Evolutionary conservation across 2,888 invertebrate genomes (phyloP).

Genomic region (Stenolophus ochropezus): DNA sequence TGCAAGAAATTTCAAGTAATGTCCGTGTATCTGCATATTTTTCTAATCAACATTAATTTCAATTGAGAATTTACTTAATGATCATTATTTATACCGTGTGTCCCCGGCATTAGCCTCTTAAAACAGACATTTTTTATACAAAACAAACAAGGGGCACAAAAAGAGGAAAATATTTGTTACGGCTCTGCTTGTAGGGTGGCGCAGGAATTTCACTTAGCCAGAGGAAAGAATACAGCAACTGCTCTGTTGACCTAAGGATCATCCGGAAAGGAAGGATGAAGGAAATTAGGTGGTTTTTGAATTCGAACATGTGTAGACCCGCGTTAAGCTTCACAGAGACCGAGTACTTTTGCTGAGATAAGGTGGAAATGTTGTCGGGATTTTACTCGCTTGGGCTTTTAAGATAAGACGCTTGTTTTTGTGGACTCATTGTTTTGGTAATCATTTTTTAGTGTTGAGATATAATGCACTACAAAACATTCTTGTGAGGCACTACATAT

Average conservation of each 20-base stretch:
- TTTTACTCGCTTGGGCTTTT: not conserved
- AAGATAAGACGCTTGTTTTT: not conserved
- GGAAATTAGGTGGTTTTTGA: constrained; percentile 21
- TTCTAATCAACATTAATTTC: too few species aligned
- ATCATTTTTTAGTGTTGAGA: not conserved
- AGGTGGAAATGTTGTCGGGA: not conserved
- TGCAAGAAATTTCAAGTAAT: too few species aligned
- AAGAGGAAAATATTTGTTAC: too few species aligned
- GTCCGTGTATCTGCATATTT: too few species aligned
- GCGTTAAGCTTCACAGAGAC: not conserved
- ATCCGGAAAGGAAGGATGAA: constrained; percentile 4
- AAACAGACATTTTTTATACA: too few species aligned
- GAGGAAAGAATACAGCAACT: not conserved
- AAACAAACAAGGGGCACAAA: too few species aligned
- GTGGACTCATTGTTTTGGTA: not conserved
- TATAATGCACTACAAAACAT: not conserved
- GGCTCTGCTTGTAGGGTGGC: too few species aligned
- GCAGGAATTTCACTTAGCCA: constrained; percentile 7
- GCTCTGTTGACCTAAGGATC: constrained; percentile 7
- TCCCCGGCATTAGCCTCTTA: too few species aligned
- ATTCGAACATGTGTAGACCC: constrained; percentile 13
- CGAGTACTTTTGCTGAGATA: not conserved
- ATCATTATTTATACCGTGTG: too few species aligned
- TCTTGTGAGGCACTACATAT: not conserved
- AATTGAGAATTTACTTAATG: too few species aligned